Base-by-base conservation (phyloP, 2,888 invertebrate genomes). In the Cheilosia vulpina region DNA sequence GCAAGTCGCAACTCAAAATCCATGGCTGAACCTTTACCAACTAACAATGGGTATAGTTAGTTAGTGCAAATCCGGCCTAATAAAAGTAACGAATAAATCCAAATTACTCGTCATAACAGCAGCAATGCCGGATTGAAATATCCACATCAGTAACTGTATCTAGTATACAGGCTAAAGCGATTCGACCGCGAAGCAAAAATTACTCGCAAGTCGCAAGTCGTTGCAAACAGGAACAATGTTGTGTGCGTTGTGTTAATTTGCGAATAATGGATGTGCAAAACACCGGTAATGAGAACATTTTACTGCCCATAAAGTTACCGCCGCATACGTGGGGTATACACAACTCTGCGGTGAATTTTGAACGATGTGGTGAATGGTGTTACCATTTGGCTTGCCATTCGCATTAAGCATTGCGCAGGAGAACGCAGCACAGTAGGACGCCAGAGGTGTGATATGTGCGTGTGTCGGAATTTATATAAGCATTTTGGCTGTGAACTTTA, bases 281-380 rank as follows among this genome's bases (percentile, higher is more conserved):
- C 69, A 71, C 78, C 78, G 78, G 78, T 78, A 78, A 78, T 78
- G 69, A 78, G 78, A 62, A 63, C 78, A 71, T 78, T 78, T 78
- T 78, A 78, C 69, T 71, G 78, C 69, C 78, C 62, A 78, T 78
- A 71, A 78, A 78, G 63, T 57, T 78, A 69, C 63, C 50, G 63
- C 69, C 63, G 69, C 78, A 63, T 60, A 53, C 60, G 68, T 7
- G 2, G 7, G 17, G 2, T 27, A 5, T 50, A 52, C 11, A 24
- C 69, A 34, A 55, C 55, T 55, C 62, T 63, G 68, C 38, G 52
- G 76, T 60, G 50, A 43, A 9, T 41, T 45, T 68, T 38, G n/a
- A 66, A 34, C 66, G 38, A 50, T 63, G 76, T 21, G 76, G 62
- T 45, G 34, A 38, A 15, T n/a, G 52, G 38, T 58, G 27, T 34